phyloP scores from a whole-genome alignment of 2,113 vertebrate genomes.

The Bos indicus region DNA sequence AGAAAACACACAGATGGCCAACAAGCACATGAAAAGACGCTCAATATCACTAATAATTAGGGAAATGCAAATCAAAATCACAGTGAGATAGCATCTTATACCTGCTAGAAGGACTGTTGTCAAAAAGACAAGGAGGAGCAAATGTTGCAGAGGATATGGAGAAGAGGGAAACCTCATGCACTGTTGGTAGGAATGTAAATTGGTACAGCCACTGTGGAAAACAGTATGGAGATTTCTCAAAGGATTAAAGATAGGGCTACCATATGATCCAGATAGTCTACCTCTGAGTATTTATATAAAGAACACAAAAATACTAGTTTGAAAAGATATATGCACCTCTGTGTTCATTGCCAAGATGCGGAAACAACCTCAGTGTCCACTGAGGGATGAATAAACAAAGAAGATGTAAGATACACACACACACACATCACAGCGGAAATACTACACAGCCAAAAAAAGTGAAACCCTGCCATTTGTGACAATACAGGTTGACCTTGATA shows the following conservation, averaged over 20 bases:
- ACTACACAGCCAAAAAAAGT: not conserved
- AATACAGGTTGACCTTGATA: not conserved
- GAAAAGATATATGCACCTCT: not conserved
- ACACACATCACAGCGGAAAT: not conserved
- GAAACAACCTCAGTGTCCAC: not conserved
- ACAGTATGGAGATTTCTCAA: not conserved
- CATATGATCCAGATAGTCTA: not conserved
- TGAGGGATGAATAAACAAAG: not conserved
- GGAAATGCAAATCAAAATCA: not conserved
- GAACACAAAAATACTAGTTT: not conserved
- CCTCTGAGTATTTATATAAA: not conserved
- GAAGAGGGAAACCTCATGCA: not conserved
- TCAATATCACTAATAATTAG: not conserved
- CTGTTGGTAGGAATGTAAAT: not conserved
- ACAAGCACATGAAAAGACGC: not conserved
- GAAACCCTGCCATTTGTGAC: not conserved
- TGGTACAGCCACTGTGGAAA: not conserved
- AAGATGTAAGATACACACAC: not conserved
- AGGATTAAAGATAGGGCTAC: not conserved
- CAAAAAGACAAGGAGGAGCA: not conserved
- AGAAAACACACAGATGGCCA: not conserved
- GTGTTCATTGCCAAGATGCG: not conserved
- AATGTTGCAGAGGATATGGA: not conserved
- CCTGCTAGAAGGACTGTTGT: not conserved
- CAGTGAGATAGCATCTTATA: not conserved